Evolutionary conservation across 2,113 vertebrate species (phyloP).

Genomic region (Sebastes fasciatus): DNA sequence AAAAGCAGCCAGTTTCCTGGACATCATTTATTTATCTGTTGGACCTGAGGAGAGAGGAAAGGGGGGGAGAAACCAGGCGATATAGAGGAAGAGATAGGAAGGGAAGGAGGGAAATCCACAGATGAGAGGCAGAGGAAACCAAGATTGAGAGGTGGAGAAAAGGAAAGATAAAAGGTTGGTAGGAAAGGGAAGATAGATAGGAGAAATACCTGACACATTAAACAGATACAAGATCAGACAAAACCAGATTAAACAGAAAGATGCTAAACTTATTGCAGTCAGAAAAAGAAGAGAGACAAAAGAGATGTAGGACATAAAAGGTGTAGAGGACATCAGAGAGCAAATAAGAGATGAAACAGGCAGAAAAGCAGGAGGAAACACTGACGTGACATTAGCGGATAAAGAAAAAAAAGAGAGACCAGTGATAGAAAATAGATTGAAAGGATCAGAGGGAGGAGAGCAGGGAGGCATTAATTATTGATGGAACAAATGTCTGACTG

Average conservation of each 20-base stretch:
- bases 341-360: slow-evolving; percentile 23
- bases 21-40: slow-evolving; percentile 77
- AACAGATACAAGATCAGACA: slow-evolving; percentile 21
- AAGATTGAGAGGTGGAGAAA: slow-evolving; percentile 10
- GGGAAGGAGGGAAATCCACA: slow-evolving; percentile 28
- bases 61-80: slow-evolving; percentile 11
- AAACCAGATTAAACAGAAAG: slow-evolving; percentile 17
- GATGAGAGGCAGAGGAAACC: slow-evolving; percentile 19
- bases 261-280: not conserved
- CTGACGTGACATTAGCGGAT: slow-evolving; percentile 38
- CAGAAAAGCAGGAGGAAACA: slow-evolving; percentile 21
- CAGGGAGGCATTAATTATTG: slow-evolving; percentile 77
- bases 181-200: too few species aligned
- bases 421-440: slow-evolving; percentile 71
- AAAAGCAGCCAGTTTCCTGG: slow-evolving; percentile 70
- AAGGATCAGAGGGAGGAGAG: slow-evolving; percentile 70
- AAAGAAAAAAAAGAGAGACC: slow-evolving; percentile 22
- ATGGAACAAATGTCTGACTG: slow-evolving; percentile 82
- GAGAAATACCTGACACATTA: not conserved
- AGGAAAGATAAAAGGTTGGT: not conserved
- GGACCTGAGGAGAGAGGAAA: slow-evolving; percentile 45
- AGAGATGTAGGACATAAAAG: not conserved
- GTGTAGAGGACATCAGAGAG: slow-evolving; percentile 34
- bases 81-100: slow-evolving; percentile 17
- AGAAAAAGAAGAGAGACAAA: not conserved